Conservation (phyloP, 2,888 invertebrate species). For the Oligia fasciuncula region DNA sequence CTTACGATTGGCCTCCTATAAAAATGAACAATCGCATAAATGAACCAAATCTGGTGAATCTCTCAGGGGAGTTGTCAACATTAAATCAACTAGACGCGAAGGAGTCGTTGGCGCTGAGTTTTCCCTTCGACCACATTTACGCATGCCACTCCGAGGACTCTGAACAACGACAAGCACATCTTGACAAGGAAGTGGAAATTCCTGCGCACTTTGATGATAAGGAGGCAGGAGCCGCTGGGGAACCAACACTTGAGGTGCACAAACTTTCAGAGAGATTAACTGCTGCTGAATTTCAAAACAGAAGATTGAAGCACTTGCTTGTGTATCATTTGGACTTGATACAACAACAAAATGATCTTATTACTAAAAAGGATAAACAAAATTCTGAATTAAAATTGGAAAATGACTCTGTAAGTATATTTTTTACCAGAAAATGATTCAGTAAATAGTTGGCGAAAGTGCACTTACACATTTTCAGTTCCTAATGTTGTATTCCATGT, state of each 20-base stretch:
- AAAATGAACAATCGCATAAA: constrained; percentile 89
- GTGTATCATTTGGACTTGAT: constrained; percentile 96
- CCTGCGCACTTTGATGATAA: constrained; percentile 78
- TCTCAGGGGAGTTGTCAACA: constrained; percentile 82
- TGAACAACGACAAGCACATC: constrained; percentile 77
- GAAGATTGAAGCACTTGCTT: constrained; percentile 94
- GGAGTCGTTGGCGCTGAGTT: constrained; percentile 89
- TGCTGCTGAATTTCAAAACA: constrained; percentile 90
- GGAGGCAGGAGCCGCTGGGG: constrained; percentile 64
- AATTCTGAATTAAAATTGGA: constrained; percentile 93
- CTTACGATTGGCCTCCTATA: constrained; percentile 78
- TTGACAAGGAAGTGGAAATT: constrained; percentile 84
- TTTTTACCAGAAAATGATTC: background rate
- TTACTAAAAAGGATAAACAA: constrained; percentile 94
- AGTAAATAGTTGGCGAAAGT: background rate
- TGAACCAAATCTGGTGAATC: constrained; percentile 88
- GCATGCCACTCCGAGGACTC: constrained; percentile 90
- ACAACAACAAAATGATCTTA: constrained; percentile 96
- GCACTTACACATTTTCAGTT: background rate
- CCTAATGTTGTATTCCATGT: background rate
- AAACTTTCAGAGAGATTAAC: constrained; percentile 80
- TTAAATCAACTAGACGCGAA: constrained; percentile 85
- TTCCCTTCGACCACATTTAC: constrained; percentile 93
- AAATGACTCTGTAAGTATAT: constrained; percentile 92
- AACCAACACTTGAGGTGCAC: constrained; percentile 68